phyloP scores from a whole-genome alignment of 2,113 vertebrate genomes.

The Platichthys flesus region DNA sequence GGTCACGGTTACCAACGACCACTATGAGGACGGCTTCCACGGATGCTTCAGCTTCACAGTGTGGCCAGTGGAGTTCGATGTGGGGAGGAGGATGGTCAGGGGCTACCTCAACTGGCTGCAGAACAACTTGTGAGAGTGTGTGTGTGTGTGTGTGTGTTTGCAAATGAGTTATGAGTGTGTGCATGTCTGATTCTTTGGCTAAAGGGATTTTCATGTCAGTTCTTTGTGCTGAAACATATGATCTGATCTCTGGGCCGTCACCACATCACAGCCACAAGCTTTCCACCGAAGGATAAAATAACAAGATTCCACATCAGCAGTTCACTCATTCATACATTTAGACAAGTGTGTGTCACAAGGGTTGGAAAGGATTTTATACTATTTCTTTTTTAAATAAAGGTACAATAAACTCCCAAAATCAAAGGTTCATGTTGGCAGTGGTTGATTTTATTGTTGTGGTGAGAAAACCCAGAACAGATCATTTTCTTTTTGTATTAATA shows the following conservation, averaged over 20 bases:
- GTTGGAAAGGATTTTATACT: not conserved
- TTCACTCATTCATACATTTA: not conserved
- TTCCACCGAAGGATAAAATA: too few species aligned
- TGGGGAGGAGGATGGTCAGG: slow-evolving; percentile 83
- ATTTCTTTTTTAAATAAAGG: not conserved
- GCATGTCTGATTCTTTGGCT: not conserved
- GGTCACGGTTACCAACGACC: slow-evolving; percentile 86
- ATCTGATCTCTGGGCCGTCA: slow-evolving; percentile 51
- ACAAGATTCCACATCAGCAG: too few species aligned
- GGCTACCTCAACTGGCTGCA: slow-evolving; percentile 91
- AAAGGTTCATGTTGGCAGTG: not conserved
- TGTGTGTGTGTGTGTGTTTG: not conserved
- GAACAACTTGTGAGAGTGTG: slow-evolving; percentile 83
- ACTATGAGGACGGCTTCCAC: slow-evolving; percentile 92
- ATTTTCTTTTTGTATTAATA: too few species aligned
- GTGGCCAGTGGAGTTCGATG: slow-evolving; percentile 87
- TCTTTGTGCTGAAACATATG: not conserved
- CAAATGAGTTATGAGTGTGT: not conserved
- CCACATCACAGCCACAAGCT: not conserved
- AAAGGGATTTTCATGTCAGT: slow-evolving; percentile 33
- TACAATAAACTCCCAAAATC: not conserved
- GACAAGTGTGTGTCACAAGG: not conserved
- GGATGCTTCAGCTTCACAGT: slow-evolving; percentile 89
- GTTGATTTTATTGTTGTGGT: not conserved
- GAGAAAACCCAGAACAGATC: not conserved